phyloP scores from a whole-genome alignment of 2,113 vertebrate genomes.

The Syrmaticus mikado region DNA sequence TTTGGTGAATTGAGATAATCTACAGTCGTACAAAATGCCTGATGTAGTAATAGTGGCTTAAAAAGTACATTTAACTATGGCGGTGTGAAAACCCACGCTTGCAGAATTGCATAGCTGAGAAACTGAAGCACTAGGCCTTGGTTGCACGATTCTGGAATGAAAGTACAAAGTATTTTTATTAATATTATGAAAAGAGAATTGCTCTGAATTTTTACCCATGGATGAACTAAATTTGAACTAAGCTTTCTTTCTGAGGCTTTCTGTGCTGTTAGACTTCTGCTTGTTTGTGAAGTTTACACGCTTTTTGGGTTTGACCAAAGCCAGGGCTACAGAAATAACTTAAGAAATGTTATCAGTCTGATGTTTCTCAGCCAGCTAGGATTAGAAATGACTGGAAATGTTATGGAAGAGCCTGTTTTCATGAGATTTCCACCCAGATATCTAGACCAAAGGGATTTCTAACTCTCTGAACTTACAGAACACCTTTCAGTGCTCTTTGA shows the following conservation, averaged over 20 bases:
- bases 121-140: not conserved
- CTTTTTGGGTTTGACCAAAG: constrained; percentile 44
- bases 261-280: constrained; percentile 4
- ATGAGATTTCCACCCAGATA: constrained; percentile 66
- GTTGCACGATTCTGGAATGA: not conserved
- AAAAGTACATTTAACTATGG: not conserved
- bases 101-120: not conserved
- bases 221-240: constrained; percentile 25
- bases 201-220: not conserved
- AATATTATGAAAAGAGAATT: not conserved
- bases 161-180: constrained; percentile 32
- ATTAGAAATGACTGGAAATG: constrained; percentile 62
- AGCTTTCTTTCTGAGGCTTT: constrained; percentile 21
- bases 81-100: not conserved
- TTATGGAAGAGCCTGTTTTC: constrained; percentile 54
- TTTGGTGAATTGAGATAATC: not conserved
- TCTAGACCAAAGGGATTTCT: constrained; percentile 47
- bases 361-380: constrained; percentile 52
- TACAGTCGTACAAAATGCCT: not conserved
- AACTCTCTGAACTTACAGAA: constrained; percentile 59
- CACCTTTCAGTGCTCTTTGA: constrained; percentile 68
- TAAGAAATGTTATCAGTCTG: constrained; percentile 45
- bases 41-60: not conserved
- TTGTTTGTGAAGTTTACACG: constrained; percentile 47
- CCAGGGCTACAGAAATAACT: constrained; percentile 51